These are phyloP conservation scores for Tinea pellionella DNA, from an alignment of 2,888 invertebrate species.

Conservation along the genomic window DNA sequence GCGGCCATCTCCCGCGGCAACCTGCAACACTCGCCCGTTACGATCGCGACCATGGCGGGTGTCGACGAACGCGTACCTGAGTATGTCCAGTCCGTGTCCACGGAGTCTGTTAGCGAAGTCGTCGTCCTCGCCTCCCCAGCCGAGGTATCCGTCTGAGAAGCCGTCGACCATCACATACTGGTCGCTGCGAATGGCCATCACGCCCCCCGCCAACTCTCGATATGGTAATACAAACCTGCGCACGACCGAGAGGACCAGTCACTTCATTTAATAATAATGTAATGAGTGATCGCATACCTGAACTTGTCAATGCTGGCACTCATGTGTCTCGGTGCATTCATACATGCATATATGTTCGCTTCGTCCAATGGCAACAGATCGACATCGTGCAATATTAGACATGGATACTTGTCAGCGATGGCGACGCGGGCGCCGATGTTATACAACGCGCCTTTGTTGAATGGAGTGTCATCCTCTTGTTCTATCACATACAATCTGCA, in stretches of 20 bases:
- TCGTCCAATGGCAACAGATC: constrained; percentile 87
- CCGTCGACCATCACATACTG: constrained; percentile 44
- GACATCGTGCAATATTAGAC: constrained; percentile 91
- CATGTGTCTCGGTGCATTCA: constrained; percentile 85
- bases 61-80: no score
- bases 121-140: constrained; percentile 64
- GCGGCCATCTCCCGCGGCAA: constrained; percentile 43
- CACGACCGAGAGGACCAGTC: neutral
- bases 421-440: constrained; percentile 88
- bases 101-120: constrained; percentile 40
- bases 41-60: neutral
- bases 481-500: constrained; percentile 84
- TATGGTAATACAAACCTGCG: constrained; percentile 33
- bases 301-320: constrained; percentile 88
- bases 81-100: no score
- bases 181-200: constrained; percentile 39
- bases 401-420: constrained; percentile 76
- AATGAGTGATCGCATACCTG: constrained; percentile 29
- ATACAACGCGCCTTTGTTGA: constrained; percentile 89
- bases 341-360: constrained; percentile 86
- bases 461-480: constrained; percentile 80
- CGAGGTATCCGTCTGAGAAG: constrained; percentile 48
- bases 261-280: no score
- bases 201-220: constrained; percentile 42
- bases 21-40: constrained; percentile 23